These are phyloP conservation scores for Bombus haemorrhoidalis DNA, from an alignment of 1,140 invertebrate species.

Conservation along the genomic window DNA sequence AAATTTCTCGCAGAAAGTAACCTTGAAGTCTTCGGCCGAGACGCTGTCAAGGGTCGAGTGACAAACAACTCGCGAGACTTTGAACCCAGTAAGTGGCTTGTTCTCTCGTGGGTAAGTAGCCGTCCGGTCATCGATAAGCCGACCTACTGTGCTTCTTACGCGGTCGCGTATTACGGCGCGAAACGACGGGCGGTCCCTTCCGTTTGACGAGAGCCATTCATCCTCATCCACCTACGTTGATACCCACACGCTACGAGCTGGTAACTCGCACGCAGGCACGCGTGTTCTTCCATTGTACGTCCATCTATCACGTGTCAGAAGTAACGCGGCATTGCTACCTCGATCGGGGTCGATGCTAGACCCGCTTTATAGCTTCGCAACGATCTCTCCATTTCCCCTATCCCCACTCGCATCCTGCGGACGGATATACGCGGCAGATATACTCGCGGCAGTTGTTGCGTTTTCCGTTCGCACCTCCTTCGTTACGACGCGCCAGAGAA, in stretches of 20 bases:
- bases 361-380: neutral
- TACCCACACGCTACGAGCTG: conserved; percentile 67
- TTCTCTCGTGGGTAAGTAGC: conserved; percentile 75
- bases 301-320: conserved; percentile 80
- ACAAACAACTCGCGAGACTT: conserved; percentile 44
- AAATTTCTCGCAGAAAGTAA: neutral
- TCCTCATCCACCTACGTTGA: conserved; percentile 82
- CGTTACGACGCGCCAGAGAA: too few species aligned
- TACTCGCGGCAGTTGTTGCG: neutral
- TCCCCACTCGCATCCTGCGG: too few species aligned
- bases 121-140: conserved; percentile 77
- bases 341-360: conserved; percentile 56
- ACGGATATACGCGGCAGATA: neutral
- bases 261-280: conserved; percentile 71
- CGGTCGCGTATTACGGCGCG: conserved; percentile 79
- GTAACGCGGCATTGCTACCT: conserved; percentile 60
- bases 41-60: conserved; percentile 26
- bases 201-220: conserved; percentile 82
- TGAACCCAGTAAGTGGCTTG: conserved; percentile 63
- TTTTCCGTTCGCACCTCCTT: neutral
- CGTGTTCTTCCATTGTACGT: conserved; percentile 77
- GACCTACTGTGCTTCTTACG: conserved; percentile 73
- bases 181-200: conserved; percentile 81
- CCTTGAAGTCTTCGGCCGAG: neutral
- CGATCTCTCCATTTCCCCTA: neutral